These are phyloP conservation scores for Catharus fuscescens DNA, from an alignment of 2,113 vertebrate species.

Conservation along the genomic window DNA sequence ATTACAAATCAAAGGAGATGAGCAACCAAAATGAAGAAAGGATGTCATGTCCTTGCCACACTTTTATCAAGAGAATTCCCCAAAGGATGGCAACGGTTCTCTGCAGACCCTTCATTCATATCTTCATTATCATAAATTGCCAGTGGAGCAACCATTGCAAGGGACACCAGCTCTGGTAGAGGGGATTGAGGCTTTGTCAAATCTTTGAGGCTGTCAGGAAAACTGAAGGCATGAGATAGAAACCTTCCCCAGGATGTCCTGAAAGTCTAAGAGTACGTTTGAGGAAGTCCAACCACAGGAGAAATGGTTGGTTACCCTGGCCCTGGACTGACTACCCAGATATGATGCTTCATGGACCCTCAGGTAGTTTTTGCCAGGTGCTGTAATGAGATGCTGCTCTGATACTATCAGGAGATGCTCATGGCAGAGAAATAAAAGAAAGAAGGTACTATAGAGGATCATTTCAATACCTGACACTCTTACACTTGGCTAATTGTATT, in stretches of 20 bases:
- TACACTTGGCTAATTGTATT: conserved; percentile 62
- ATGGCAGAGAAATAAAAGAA: conserved; percentile 48
- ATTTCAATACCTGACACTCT: conserved; percentile 65
- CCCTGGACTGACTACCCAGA: neutral
- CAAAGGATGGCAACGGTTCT: neutral
- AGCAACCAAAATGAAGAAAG: neutral
- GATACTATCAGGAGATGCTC: conserved; percentile 49
- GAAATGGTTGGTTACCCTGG: neutral
- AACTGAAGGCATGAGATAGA: neutral
- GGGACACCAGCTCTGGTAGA: neutral
- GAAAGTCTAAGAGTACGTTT: neutral
- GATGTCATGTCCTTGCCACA: neutral
- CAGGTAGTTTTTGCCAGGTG: conserved; percentile 3
- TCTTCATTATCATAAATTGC: neutral
- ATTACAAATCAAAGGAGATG: neutral
- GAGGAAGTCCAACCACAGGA: neutral
- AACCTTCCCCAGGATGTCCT: neutral
- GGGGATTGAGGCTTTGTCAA: neutral
- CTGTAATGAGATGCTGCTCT: neutral
- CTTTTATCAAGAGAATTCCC: neutral
- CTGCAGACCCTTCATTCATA: neutral
- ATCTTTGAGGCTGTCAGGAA: neutral
- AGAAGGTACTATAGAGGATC: conserved; percentile 28
- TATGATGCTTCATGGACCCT: neutral
- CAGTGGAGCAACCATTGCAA: neutral